Evolutionary conservation across 2,113 vertebrate species (phyloP).

Genomic region (Oncorhynchus gorbuscha): DNA sequence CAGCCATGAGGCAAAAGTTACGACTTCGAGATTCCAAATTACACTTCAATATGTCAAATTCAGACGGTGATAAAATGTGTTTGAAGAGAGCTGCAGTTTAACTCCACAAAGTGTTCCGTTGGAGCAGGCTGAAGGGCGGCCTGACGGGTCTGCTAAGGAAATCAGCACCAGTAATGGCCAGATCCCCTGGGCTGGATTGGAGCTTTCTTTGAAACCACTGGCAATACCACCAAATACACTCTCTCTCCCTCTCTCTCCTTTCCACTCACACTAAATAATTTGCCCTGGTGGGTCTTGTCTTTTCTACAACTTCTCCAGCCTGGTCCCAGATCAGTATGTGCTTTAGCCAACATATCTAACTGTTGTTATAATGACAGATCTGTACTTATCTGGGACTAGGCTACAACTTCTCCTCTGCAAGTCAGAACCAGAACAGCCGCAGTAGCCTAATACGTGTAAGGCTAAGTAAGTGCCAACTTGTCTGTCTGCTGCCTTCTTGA

Average conservation of each 20-base stretch:
- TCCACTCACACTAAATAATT: background rate
- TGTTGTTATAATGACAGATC: too few species aligned
- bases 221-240: conserved; percentile 1
- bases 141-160: conserved; percentile 56
- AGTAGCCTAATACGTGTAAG: background rate
- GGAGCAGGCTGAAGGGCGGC: conserved; percentile 24
- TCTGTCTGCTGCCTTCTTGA: background rate
- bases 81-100: background rate
- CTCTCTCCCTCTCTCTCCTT: background rate
- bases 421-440: background rate
- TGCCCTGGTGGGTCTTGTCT: too few species aligned
- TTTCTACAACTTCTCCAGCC: too few species aligned
- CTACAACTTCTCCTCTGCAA: background rate
- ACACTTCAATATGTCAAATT: conserved; percentile 16
- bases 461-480: background rate
- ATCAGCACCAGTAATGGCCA: conserved; percentile 48
- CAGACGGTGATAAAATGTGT: conserved; percentile 26
- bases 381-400: too few species aligned
- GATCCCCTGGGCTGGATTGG: conserved; percentile 22
- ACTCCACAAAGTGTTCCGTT: background rate
- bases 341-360: too few species aligned
- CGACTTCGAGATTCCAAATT: background rate
- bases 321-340: too few species aligned
- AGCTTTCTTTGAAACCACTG: conserved; percentile 42
- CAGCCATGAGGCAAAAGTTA: conserved; percentile 14